Base-by-base conservation (phyloP, 1,140 invertebrate species). In the Drosophila repletoides region DNA sequence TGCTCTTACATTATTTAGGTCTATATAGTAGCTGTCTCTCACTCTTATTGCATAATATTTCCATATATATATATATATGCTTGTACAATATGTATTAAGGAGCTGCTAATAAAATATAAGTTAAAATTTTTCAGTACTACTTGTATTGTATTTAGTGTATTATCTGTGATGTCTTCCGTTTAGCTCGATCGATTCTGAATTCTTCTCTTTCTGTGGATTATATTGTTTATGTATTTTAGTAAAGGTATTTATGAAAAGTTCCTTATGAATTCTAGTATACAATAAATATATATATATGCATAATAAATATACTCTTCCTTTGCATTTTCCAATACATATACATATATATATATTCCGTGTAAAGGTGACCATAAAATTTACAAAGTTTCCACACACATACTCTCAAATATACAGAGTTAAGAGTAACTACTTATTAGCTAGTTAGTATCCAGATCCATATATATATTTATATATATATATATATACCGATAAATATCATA, bases 161-260 rank as follows among this genome's bases (percentile, higher is more conserved):
- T 12, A 14, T 5, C 21, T 15, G 3, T 15, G 26, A n/a, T 21
- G 52, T 28, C 36, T 34, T 60, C 41, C 53, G 48, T 53, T 68
- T 68, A 67, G 56, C 56, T 68, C 65, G 51, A 56, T 65, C 51
- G 31, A 7, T 45, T 49, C 24, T 58, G 38, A 22, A 28, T 52
- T 58, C 19, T 59, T 19, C 36, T 19, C 36, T 40, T 40, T 17
- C 7, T 19, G 17, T n/a, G 17, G 45, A 59, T 69, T 59, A 48
- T 55, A 48, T 48, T 38, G 31, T 70, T 74, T 65, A 64, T n/a
- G n/a, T n/a, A n/a, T n/a, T n/a, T n/a, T 55, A 73, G 66, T 34
- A 61, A 67, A 66, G 53, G 53, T 49, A 26, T 55, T 63, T 84
- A 67, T 67, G 68, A 72, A 73, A 73, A 70, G 34, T 64, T 81